These are phyloP conservation scores for Drosophila tani DNA, from an alignment of 1,140 invertebrate species.

Conservation along the genomic window DNA sequence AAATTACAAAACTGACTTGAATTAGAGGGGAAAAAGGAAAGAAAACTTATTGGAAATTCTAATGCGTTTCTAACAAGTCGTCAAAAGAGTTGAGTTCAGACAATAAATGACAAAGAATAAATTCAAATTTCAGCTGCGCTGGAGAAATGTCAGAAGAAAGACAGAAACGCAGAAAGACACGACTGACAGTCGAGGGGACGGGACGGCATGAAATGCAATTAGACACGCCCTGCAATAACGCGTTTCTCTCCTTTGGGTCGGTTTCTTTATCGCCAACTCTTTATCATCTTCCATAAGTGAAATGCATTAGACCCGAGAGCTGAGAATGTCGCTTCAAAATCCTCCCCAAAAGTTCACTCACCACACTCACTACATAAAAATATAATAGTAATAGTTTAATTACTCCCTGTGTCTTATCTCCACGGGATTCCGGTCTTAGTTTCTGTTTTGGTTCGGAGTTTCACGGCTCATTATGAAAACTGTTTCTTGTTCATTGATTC, in stretches of 20 bases:
- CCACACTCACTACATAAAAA: background rate
- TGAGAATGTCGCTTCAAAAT: constrained; percentile 41
- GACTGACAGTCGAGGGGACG: constrained; percentile 41
- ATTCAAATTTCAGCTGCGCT: constrained; percentile 54
- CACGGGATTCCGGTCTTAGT: background rate
- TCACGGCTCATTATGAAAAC: constrained; percentile 26
- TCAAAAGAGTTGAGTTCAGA: constrained; percentile 59
- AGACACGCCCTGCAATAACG: constrained; percentile 51
- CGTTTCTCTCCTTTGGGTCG: background rate
- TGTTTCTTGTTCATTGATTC: constrained; percentile 24
- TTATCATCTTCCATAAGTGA: constrained; percentile 62
- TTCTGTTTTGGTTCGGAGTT: constrained; percentile 15
- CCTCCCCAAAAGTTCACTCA: constrained; percentile 9
- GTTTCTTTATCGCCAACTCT: constrained; percentile 48
- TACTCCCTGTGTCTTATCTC: constrained; percentile 42
- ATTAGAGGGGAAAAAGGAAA: constrained; percentile 6
- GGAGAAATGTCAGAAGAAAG: constrained; percentile 32
- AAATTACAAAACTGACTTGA: constrained; percentile 16
- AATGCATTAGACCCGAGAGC: constrained; percentile 67
- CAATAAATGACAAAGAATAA: constrained; percentile 36
- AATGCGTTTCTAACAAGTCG: constrained; percentile 65
- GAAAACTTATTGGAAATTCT: constrained; percentile 44
- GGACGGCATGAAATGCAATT: constrained; percentile 57
- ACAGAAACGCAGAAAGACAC: constrained; percentile 43
- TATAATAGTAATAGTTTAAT: constrained; percentile 53